Conservation (phyloP, 1,140 invertebrate species). For the Ctenoplectra terminalis region DNA sequence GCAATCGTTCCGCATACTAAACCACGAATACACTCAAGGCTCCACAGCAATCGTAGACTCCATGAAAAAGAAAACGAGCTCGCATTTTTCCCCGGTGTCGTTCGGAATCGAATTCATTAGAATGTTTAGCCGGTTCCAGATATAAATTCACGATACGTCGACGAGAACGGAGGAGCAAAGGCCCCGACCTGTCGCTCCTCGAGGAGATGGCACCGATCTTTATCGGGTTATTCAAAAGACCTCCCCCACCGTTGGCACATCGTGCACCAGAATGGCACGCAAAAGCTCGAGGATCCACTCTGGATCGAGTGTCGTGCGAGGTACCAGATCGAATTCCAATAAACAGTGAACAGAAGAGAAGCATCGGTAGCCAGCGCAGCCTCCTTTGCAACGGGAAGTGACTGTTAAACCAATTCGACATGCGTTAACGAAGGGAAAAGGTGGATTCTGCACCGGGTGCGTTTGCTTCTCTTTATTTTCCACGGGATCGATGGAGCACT, state of each 20-base stretch:
- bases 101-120: slow-evolving; percentile 9
- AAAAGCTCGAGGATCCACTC: slow-evolving; percentile 15
- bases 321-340: slow-evolving; percentile 42
- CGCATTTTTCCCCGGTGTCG: too few species aligned
- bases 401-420: not conserved
- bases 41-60: not conserved
- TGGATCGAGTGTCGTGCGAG: slow-evolving; percentile 30
- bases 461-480: not conserved
- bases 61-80: too few species aligned
- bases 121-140: not conserved
- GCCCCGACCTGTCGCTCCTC: not conserved
- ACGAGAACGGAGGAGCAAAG: not conserved
- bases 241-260: too few species aligned
- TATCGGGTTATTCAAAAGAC: slow-evolving; percentile 43
- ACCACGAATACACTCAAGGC: not conserved
- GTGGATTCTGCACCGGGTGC: not conserved
- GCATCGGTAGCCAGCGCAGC: slow-evolving; percentile 1
- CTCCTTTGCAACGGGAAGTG: not conserved
- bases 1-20: not conserved
- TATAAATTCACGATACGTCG: not conserved
- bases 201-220: slow-evolving; percentile 5
- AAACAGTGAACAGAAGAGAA: slow-evolving; percentile 1
- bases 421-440: slow-evolving; percentile 1
- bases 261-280: not conserved
- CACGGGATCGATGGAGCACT: too few species aligned